These are phyloP conservation scores for Babyrousa celebensis DNA, from an alignment of 2,797 vertebrate species.

Conservation along the genomic window DNA sequence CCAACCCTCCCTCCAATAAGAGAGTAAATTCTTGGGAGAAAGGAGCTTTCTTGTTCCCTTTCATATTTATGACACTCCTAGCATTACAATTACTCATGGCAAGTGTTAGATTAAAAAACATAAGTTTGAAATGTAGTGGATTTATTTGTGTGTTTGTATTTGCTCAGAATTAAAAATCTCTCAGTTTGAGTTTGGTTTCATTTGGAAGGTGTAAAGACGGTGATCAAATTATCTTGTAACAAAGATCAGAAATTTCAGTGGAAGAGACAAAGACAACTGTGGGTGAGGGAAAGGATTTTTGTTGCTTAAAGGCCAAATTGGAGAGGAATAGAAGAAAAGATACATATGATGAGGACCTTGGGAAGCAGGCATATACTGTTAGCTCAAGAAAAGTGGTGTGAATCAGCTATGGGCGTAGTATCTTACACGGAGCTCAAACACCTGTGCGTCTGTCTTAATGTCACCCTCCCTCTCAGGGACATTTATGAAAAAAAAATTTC, in stretches of 20 bases:
- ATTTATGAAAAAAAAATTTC: background rate
- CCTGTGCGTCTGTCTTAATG: background rate
- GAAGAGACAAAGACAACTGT: background rate
- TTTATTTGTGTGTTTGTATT: background rate
- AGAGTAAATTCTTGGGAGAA: background rate
- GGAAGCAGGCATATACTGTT: background rate
- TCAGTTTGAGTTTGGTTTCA: constrained; percentile 11
- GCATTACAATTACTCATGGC: background rate
- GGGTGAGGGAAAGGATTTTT: background rate
- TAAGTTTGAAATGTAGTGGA: background rate
- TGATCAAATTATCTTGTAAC: background rate
- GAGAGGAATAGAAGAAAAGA: background rate
- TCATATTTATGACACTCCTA: background rate
- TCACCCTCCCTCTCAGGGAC: background rate
- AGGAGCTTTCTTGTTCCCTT: background rate
- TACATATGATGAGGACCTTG: background rate
- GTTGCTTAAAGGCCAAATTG: background rate
- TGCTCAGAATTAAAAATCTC: background rate
- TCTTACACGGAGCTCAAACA: background rate
- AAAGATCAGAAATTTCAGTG: background rate
- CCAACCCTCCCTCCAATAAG: background rate
- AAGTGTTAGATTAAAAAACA: background rate
- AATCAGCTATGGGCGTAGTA: background rate
- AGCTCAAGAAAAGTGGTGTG: background rate
- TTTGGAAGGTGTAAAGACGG: background rate